Percentiles rank a stretch among this genome's conserved stretches.
These are phyloP conservation scores for Pristionchus fissidentatus DNA, from an alignment of 2,888 invertebrate species.

Conservation along the genomic window DNA sequence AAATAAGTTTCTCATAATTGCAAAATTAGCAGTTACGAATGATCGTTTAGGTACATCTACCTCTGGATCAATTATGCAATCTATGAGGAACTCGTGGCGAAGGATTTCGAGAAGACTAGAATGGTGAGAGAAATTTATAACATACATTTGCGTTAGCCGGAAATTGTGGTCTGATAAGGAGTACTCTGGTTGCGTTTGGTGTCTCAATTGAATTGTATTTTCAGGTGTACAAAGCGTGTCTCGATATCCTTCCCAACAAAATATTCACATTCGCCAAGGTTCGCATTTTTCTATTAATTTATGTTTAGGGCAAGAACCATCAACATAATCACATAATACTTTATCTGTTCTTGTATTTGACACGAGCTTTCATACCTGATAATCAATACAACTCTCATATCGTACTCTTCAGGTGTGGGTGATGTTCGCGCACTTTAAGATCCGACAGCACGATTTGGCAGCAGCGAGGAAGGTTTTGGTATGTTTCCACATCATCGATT, in stretches of 20 bases:
- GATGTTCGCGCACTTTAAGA: slow-evolving; percentile 95
- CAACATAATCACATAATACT: no score
- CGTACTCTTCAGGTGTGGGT: slow-evolving; percentile 87
- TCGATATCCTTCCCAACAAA: slow-evolving; percentile 95
- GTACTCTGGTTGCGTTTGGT: no score
- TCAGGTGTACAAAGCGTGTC: slow-evolving; percentile 89
- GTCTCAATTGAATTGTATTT: neutral
- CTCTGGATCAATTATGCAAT: slow-evolving; percentile 95
- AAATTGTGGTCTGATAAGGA: no score
- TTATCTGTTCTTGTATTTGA: no score
- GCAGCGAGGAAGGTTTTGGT: slow-evolving; percentile 90
- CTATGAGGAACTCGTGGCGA: slow-evolving; percentile 93
- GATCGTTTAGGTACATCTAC: slow-evolving; percentile 85
- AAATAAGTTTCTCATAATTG: no score
- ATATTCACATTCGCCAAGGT: slow-evolving; percentile 94
- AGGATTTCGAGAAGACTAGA: slow-evolving; percentile 89
- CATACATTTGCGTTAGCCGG: no score
- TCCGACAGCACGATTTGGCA: slow-evolving; percentile 90
- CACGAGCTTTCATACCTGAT: no score
- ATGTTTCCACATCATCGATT: slow-evolving; percentile 60
- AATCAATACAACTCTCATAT: no score
- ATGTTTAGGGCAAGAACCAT: no score
- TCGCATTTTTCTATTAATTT: neutral
- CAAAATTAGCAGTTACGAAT: neutral
- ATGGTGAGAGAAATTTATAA: slow-evolving; percentile 61